Conservation (phyloP, 2,888 invertebrate species). For the Cerastis leucographa region DNA sequence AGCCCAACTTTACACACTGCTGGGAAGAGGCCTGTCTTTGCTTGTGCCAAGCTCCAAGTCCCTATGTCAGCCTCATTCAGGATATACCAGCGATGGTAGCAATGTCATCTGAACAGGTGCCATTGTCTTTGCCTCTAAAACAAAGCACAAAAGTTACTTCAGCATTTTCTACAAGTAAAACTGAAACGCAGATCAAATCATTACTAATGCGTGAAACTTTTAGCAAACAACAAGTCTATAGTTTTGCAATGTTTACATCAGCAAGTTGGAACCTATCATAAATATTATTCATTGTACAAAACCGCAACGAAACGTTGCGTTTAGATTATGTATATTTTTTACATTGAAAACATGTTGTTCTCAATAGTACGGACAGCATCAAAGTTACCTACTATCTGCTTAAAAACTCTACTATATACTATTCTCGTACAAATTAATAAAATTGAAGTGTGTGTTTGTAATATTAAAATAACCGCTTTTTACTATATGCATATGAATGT, state of each 20-base stretch:
- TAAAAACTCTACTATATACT: too few species aligned
- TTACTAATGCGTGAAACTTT: conserved; percentile 9
- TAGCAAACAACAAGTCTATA: conserved; percentile 38
- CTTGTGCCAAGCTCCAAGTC: too few species aligned
- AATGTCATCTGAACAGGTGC: too few species aligned
- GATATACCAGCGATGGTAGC: too few species aligned
- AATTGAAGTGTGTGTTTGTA: too few species aligned
- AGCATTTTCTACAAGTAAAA: not conserved
- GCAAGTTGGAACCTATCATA: conserved; percentile 12
- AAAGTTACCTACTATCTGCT: not conserved
- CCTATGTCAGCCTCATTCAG: too few species aligned
- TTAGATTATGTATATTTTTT: conserved; percentile 34
- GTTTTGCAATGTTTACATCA: conserved; percentile 41
- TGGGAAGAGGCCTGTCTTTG: too few species aligned
- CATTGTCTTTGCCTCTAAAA: not conserved
- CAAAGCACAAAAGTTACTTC: not conserved
- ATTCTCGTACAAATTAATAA: too few species aligned
- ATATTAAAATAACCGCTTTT: too few species aligned
- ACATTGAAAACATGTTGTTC: conserved; percentile 41
- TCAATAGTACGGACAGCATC: not conserved
- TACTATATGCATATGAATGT: too few species aligned
- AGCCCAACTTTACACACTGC: too few species aligned
- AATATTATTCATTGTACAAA: conserved; percentile 44
- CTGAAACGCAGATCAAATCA: conserved; percentile 15
- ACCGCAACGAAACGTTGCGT: conserved; percentile 33